Percentiles rank a stretch among this genome's conserved stretches.
Conservation (phyloP, 2,113 vertebrate species). For the Lates calcarifer region DNA sequence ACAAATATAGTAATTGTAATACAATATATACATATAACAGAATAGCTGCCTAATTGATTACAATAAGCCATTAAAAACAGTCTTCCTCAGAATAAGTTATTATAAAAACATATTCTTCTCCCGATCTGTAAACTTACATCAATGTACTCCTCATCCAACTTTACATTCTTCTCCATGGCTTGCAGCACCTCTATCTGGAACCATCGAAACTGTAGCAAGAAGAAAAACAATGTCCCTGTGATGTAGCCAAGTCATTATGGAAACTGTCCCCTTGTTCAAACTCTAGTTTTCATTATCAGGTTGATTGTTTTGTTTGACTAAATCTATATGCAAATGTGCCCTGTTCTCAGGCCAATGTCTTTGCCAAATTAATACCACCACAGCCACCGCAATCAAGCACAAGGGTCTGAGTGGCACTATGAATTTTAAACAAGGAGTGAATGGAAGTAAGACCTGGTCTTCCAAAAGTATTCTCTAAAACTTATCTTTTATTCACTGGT, state of each 20-base stretch:
- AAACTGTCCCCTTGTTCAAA: conserved; percentile 21
- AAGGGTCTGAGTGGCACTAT: background rate
- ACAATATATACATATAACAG: background rate
- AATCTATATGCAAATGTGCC: conserved; percentile 49
- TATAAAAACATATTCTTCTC: background rate
- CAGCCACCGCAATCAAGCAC: background rate
- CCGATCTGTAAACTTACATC: conserved; percentile 84
- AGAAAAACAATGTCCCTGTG: background rate
- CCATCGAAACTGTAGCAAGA: conserved; percentile 88
- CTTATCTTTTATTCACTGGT: background rate
- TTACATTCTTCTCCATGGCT: conserved; percentile 96
- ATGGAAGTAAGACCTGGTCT: background rate
- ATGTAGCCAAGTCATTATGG: background rate
- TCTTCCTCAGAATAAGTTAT: background rate
- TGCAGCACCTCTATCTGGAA: conserved; percentile 94
- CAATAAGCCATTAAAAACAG: background rate
- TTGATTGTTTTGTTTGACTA: conserved; percentile 16
- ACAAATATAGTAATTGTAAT: background rate
- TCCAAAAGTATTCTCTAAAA: background rate
- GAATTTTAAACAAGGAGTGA: conserved; percentile 27
- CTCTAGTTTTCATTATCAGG: conserved; percentile 6
- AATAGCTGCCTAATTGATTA: background rate
- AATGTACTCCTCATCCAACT: conserved; percentile 95
- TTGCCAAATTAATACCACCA: conserved; percentile 13
- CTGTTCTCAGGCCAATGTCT: conserved; percentile 14